Base-by-base conservation (phyloP, 2,888 invertebrate genomes). In the Eilema depressum region DNA sequence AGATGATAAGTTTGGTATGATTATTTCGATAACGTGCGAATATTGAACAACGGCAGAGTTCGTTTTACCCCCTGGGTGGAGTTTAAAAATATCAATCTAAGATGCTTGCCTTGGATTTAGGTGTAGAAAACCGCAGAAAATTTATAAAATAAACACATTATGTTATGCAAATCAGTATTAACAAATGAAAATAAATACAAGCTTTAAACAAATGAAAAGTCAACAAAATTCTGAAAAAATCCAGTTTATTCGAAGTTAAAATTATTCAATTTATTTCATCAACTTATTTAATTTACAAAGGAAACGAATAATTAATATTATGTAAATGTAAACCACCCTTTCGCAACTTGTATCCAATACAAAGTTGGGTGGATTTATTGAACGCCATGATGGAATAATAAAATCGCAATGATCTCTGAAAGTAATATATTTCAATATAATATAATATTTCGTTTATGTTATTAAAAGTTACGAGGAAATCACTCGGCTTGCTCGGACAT, bases 261-360 rank as follows among this genome's bases (percentile, higher is more conserved):
- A 47, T 67, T 59, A 68, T 81, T 76, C 75, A 71, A 80, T 76
- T 79, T 73, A 74, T 76, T 74, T 76, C 69, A 80, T 79, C 30
- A 61, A 61, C 28, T 61, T 76, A 76, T 79, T 73, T 79, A 69
- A 79, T 78, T 76, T 81, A 70, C 75, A 76, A 76, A 81, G 70
- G 76, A 73, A 76, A 76, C 70, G 82, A 76, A 81, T 79, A 80
- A 78, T 76, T 74, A 78, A 73, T 66, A 72, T 76, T 79, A 81
- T 80, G 80, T 75, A 81, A 80, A 80, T 79, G 60, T 68, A 63
- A 66, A 64, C 64, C 74, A 69, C 71, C 79, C 76, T 73, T 77
- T 72, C 57, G 73, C 66, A 69, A 71, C 65, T 75, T 75, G 70
- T 73, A 68, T 69, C 73, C 62, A 57, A 63, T 72, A 68, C 53